Base-by-base conservation (phyloP, 2,888 invertebrate species). In the Thera britannica region DNA sequence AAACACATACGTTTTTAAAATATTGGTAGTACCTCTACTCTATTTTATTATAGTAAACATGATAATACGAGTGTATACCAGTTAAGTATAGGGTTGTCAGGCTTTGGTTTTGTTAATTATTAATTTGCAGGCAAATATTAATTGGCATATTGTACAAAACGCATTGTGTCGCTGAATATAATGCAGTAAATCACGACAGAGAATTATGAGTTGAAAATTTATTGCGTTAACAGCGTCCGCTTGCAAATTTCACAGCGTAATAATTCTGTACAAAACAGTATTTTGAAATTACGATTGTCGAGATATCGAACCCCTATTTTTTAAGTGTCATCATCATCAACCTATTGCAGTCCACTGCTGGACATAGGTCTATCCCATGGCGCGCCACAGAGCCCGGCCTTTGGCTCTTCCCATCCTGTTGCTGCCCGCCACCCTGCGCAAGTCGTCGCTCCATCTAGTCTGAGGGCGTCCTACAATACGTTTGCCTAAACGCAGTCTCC, bases 161-260 rank as follows among this genome's bases (percentile, higher is more conserved):
- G 73, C 82, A 79, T 79, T 81, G 77, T 83, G 84, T 84, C 83
- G 81, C 78, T 81, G 83, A 78, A 83, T 85, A 84, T 83, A 83
- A 84, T 78, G 83, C 75, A 80, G 84, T 92, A 90, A 91, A 91
- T 92, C 89, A 90, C 81, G 82, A 83, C 82, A 77, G 81, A 77
- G 79, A 90, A 89, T 92, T 90, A 91, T 86, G 91, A 87, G 87
- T 88, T 85, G 85, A 83, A 89, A 91, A 92, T 91, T 92, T 91
- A 92, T 91, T 85, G 84, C 89, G 75, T 81, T 81, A 23, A 23
- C 23, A 79, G 84, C 86, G 82, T 89, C 86, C 88, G 88, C 86
- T 87, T 85, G 87, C 89, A 90, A 90, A 90, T 90, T 90, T 87
- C 90, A 87, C 82, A 85, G 84, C 77, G 79, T 74, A 81, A 83